Evolutionary conservation across 2,113 vertebrate species (phyloP), one percentile per base, ranked within the genome.

Genomic region (Actenoides hombroni): DNA sequence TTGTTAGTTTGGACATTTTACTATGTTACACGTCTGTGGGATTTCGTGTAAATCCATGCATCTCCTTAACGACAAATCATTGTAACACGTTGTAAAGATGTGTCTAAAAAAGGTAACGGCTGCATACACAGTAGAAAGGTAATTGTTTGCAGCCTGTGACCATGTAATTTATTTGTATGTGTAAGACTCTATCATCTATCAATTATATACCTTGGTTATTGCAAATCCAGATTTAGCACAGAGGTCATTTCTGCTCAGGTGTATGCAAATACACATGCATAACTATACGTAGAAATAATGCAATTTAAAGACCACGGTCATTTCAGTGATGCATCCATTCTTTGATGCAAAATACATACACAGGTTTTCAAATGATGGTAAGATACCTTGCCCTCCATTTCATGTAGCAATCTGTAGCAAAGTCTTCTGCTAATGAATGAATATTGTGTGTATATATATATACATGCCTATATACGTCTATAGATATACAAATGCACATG

Each of bases 1-100:
- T 70, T 57, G n/a, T 73, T 80, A 37, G 25, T 40, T 80, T 53
- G 54, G 79, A 76, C 14, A 12, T 61, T 60, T 79, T 57, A 18
- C 14, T 11, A 4, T n/a, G 35, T 64, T 68, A 44, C 23, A 6
- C 18, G 24, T 51, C 35, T 48, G 39, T 0, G 0, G 16, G 57
- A 60, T 83, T 79, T 64, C 39, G 29, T 53, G 14, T 9, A 71
- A 89, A 71, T 42, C 20, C 29, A 14, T 3, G 5, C 11, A 14
- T 61, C 33, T 87, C 24, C 78, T 87, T 94, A 48, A 63, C 13
- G 61, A 20, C 6, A 33, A 54, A 31, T 44, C 13, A 40, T 49
- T 31, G 16, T 70, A 65, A 46, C 16, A 4, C 42, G 9, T 20
- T 35, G 7, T 59, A 60, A 63, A 78, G 37, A 16, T 53, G 29